Evolutionary conservation across 2,888 invertebrate species (phyloP).

Genomic region (Griposia aprilina): DNA sequence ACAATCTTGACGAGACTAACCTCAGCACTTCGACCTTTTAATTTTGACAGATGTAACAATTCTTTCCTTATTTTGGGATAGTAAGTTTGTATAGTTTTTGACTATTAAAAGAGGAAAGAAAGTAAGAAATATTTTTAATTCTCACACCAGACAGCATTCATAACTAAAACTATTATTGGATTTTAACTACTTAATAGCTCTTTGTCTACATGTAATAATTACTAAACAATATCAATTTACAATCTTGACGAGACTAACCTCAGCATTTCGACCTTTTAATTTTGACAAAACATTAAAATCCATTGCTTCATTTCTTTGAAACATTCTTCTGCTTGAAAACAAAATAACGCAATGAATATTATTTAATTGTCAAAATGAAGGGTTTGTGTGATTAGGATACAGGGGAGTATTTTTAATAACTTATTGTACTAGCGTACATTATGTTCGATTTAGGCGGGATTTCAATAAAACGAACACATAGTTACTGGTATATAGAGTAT

Average conservation of each 20-base stretch:
- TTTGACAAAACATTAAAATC: background rate
- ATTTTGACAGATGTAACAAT: no score
- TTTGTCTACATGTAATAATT: background rate
- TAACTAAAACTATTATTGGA: background rate
- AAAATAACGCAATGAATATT: background rate
- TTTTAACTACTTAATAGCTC: background rate
- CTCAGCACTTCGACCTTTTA: background rate
- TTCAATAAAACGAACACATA: no score
- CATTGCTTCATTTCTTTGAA: background rate
- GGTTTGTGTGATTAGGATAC: background rate
- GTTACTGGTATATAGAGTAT: no score
- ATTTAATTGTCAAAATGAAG: background rate
- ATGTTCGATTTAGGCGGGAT: no score
- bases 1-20: background rate
- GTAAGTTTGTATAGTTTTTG: background rate
- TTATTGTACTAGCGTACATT: background rate
- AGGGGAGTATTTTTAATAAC: background rate
- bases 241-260: background rate
- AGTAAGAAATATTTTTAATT: background rate
- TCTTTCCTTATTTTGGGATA: no score
- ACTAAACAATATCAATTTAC: background rate
- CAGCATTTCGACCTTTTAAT: background rate
- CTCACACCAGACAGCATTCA: background rate
- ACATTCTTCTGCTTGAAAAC: background rate
- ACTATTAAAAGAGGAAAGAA: background rate